Conservation (phyloP, 92 coral and sea anemone species). For the Epizoanthus fatuus region DNA sequence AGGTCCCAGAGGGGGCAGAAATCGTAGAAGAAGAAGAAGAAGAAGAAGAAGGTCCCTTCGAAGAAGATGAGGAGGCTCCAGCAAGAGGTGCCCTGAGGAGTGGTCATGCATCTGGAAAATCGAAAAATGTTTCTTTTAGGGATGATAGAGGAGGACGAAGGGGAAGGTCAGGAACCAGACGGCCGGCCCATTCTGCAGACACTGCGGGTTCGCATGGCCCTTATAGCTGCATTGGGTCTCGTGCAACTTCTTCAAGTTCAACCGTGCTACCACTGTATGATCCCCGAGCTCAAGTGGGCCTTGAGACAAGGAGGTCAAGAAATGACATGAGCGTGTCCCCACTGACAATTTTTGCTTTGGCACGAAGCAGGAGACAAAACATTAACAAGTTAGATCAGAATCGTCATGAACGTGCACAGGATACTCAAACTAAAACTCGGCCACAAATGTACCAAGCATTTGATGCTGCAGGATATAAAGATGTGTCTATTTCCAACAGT, state of each 20-base stretch:
- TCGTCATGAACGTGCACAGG: not conserved
- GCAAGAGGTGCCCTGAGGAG: conserved; percentile 13
- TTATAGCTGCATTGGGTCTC: not conserved
- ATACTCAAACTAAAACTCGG: not conserved
- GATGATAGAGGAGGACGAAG: conserved; percentile 24
- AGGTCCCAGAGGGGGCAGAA: conserved; percentile 79
- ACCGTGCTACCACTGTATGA: conserved; percentile 61
- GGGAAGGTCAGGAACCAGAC: conserved; percentile 6
- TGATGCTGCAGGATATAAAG: not conserved
- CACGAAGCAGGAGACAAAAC: conserved; percentile 77
- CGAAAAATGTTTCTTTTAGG: conserved; percentile 33
- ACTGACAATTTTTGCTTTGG: conserved; percentile 86
- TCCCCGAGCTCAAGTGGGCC: conserved; percentile 54
- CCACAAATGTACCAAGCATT: conserved; percentile 8
- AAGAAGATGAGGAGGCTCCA: conserved; percentile 10
- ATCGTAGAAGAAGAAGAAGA: conserved; percentile 53
- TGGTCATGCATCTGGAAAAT: not conserved
- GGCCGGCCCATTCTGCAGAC: not conserved
- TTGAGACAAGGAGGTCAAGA: conserved; percentile 47
- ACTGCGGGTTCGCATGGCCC: not conserved
- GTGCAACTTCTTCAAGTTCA: not conserved
- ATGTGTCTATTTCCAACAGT: not conserved
- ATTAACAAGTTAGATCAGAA: conserved; percentile 19
- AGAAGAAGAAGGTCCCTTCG: conserved; percentile 18
- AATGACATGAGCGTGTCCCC: conserved; percentile 70